A percentile compares a stretch with the other conserved stretches of the same genome.
phyloP scores from a whole-genome alignment of 2,888 invertebrate species.

The Busseola fusca region DNA sequence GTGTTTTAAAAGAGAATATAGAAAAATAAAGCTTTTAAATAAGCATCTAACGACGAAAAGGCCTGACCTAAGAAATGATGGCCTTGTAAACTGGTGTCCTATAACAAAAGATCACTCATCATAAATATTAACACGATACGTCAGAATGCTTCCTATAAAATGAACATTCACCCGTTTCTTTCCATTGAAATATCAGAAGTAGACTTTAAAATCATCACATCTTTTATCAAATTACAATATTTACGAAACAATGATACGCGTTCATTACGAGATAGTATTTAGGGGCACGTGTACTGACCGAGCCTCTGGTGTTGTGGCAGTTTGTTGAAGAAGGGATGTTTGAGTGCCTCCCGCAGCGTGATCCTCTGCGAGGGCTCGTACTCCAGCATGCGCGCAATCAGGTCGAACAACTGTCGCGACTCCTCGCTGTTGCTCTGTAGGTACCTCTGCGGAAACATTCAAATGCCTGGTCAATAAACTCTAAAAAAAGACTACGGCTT shows the following conservation, averaged over 20 bases:
- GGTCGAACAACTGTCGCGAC: slow-evolving; percentile 97
- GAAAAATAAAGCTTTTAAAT: slow-evolving; percentile 71
- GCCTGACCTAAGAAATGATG: slow-evolving; percentile 88
- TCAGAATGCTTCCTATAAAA: slow-evolving; percentile 6
- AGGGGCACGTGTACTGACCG: slow-evolving; percentile 77
- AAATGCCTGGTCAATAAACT: slow-evolving; percentile 6
- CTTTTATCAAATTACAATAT: slow-evolving; percentile 4
- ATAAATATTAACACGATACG: slow-evolving; percentile 44
- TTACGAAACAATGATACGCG: slow-evolving; percentile 10
- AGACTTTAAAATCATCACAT: slow-evolving; percentile 1
- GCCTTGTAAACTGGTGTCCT: slow-evolving; percentile 87
- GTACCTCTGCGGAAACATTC: slow-evolving; percentile 91
- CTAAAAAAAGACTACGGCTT: background rate
- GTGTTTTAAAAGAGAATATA: slow-evolving; percentile 68
- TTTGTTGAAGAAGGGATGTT: slow-evolving; percentile 97
- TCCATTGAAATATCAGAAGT: background rate
- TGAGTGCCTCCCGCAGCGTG: slow-evolving; percentile 95
- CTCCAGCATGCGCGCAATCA: slow-evolving; percentile 98
- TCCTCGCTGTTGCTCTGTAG: slow-evolving; percentile 96
- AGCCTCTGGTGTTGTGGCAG: slow-evolving; percentile 94
- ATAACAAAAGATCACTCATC: slow-evolving; percentile 83
- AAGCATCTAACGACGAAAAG: slow-evolving; percentile 80
- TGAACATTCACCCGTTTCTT: slow-evolving; percentile 11
- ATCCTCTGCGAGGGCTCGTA: slow-evolving; percentile 98
- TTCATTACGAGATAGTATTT: background rate